Conservation (phyloP, 37 sponge, comb jelly and placozoan species). For the Haliclona indistincta region DNA sequence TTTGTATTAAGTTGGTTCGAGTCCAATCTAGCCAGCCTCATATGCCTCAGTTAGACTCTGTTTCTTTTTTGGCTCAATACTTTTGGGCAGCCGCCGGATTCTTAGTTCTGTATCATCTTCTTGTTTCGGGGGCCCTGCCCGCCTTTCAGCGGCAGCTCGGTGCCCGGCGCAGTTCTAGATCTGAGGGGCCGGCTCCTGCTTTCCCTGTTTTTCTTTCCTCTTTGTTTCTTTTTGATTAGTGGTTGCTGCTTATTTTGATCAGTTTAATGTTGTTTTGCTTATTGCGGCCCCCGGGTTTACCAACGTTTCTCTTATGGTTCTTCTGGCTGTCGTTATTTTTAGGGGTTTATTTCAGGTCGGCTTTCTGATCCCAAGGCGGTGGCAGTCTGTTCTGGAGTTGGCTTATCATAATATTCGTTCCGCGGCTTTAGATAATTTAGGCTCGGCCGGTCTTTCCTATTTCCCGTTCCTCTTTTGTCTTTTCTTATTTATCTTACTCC, state of each 20-base stretch:
- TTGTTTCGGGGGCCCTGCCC: conserved; percentile 42
- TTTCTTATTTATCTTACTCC: conserved; percentile 63
- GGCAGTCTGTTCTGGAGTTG: conserved; percentile 63
- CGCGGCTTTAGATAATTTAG: conserved; percentile 70
- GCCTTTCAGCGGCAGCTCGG: conserved; percentile 53
- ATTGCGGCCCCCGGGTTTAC: conserved; percentile 66
- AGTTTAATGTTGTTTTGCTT: conserved; percentile 73
- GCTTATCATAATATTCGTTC: conserved; percentile 56
- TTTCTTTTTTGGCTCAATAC: conserved; percentile 60
- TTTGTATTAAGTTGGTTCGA: conserved; percentile 57
- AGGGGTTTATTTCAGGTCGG: conserved; percentile 52
- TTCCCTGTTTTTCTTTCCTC: too few species aligned
- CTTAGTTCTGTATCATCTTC: conserved; percentile 45
- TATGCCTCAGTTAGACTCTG: conserved; percentile 73
- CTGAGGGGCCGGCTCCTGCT: background rate
- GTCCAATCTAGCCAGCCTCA: conserved; percentile 57
- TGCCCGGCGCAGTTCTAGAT: conserved; percentile 13
- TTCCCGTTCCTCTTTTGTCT: conserved; percentile 70
- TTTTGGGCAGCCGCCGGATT: conserved; percentile 48
- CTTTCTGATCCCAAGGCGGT: conserved; percentile 49
- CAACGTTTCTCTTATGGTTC: conserved; percentile 73
- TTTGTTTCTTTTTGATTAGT: conserved; percentile 13
- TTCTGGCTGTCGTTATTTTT: conserved; percentile 43
- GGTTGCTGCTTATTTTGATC: conserved; percentile 85
- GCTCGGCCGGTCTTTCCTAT: conserved; percentile 51